Conservation (phyloP, 2,113 vertebrate species). For the Apodemus speciosus region DNA sequence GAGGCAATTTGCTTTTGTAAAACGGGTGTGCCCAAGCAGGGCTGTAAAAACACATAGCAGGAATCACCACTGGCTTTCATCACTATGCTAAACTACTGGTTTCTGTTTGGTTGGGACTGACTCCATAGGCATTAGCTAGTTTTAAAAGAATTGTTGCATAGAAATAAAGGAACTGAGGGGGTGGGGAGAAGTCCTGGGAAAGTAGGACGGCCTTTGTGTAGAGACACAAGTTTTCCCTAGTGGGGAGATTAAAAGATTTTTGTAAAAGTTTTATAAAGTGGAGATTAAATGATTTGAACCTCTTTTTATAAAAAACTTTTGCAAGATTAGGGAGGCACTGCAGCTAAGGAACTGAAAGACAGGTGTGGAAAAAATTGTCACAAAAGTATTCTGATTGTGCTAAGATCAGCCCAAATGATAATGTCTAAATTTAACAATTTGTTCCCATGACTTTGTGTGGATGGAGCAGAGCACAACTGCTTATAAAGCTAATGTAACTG, state of each 20-base stretch:
- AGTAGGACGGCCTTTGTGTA: not conserved
- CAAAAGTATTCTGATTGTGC: not conserved
- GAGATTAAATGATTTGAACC: not conserved
- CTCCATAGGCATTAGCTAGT: not conserved
- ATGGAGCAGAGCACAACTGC: not conserved
- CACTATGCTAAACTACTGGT: not conserved
- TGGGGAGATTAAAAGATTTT: not conserved
- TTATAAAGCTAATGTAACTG: not conserved
- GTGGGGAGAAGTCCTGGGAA: not conserved
- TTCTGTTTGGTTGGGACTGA: not conserved
- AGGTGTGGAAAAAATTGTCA: not conserved
- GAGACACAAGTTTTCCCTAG: not conserved
- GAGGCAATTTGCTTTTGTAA: not conserved
- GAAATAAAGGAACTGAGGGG: not conserved
- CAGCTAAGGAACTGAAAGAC: not conserved
- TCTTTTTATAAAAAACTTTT: not conserved
- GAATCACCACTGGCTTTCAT: not conserved
- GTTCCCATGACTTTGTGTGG: not conserved
- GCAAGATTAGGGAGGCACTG: not conserved
- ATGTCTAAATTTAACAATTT: not conserved
- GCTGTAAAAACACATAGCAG: not conserved
- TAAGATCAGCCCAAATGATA: not conserved
- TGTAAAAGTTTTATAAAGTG: not conserved
- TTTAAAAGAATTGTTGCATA: no score
- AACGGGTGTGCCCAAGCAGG: not conserved